phyloP scores from a whole-genome alignment of 2,888 invertebrate genomes.

The Acrocyrtus sp. region DNA sequence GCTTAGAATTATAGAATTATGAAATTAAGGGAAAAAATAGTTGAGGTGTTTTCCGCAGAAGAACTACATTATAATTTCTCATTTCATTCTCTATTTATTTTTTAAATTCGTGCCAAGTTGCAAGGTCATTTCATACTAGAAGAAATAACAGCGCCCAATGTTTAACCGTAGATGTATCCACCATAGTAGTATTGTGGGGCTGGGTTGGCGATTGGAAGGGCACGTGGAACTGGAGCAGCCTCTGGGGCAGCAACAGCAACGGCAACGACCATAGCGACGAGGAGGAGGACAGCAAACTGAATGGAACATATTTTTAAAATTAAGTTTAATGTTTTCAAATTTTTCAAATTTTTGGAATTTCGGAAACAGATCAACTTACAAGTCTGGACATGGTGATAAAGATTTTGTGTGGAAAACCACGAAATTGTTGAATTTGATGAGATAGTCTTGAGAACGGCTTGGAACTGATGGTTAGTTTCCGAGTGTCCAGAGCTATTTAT shows the following conservation, averaged over 20 bases:
- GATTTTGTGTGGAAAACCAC: background rate
- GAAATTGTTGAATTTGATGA: background rate
- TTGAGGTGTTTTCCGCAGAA: too few relatives aligned
- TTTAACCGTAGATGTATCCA: constrained; percentile 3
- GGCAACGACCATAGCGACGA: constrained; percentile 4
- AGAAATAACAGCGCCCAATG: too few relatives aligned
- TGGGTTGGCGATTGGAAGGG: constrained; percentile 1
- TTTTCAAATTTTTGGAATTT: too few relatives aligned
- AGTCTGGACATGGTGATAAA: background rate
- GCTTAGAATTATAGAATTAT: too few relatives aligned
- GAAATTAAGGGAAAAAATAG: too few relatives aligned
- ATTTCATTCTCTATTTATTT: too few relatives aligned
- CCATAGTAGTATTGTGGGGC: constrained; percentile 10
- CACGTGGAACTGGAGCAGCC: background rate
- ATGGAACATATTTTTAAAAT: background rate
- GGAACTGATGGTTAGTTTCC: too few relatives aligned
- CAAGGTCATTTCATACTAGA: too few relatives aligned
- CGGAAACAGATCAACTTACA: background rate
- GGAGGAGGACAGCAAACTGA: constrained; percentile 12
- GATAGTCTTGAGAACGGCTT: too few relatives aligned
- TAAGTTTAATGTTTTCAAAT: background rate
- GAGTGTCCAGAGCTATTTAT: too few relatives aligned
- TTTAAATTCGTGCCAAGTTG: too few relatives aligned
- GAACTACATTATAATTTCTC: too few relatives aligned
- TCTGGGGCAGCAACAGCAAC: background rate